Evolutionary conservation across 2,797 vertebrate genomes (phyloP).

Genomic region (Takifugu ocellatus): DNA sequence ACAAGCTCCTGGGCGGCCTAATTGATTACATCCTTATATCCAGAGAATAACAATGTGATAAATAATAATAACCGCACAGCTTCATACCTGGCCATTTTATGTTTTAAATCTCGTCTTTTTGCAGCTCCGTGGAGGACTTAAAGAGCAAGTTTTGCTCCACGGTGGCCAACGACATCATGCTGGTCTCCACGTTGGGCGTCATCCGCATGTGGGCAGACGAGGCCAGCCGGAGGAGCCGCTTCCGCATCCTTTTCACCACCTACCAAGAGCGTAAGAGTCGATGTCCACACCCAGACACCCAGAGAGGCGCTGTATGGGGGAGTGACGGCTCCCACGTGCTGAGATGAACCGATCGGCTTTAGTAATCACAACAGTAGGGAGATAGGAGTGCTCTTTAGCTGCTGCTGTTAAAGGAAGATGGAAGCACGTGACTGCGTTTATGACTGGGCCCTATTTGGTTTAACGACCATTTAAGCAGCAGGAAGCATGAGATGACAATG

Average conservation of each 20-base stretch:
- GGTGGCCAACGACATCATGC: conserved; percentile 96
- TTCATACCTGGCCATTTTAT: conserved; percentile 2
- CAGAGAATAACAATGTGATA: conserved; percentile 5
- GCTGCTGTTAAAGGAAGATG: conserved; percentile 32
- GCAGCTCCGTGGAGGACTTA: conserved; percentile 90
- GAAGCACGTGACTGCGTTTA: conserved; percentile 30
- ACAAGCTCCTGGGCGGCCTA: conserved; percentile 1
- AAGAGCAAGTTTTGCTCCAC: conserved; percentile 98
- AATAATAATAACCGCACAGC: conserved; percentile 1
- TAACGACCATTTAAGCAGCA: conserved; percentile 50
- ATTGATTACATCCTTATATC: conserved; percentile 18
- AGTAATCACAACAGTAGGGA: conserved; percentile 5
- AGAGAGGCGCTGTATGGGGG: not conserved
- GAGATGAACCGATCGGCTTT: conserved; percentile 17
- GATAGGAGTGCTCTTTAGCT: conserved; percentile 26
- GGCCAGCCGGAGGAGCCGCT: conserved; percentile 89
- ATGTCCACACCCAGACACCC: not conserved
- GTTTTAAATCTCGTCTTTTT: conserved; percentile 17
- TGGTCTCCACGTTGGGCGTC: conserved; percentile 90
- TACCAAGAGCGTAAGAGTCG: conserved; percentile 95
- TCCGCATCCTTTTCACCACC: conserved; percentile 98
- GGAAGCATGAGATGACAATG: conserved; percentile 26
- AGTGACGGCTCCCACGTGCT: conserved; percentile 15
- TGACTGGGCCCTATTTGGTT: conserved; percentile 20
- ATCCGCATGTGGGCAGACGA: conserved; percentile 98